These are phyloP conservation scores for Ceraclea dissimilis DNA, from an alignment of 2,888 invertebrate species.

Conservation along the genomic window DNA sequence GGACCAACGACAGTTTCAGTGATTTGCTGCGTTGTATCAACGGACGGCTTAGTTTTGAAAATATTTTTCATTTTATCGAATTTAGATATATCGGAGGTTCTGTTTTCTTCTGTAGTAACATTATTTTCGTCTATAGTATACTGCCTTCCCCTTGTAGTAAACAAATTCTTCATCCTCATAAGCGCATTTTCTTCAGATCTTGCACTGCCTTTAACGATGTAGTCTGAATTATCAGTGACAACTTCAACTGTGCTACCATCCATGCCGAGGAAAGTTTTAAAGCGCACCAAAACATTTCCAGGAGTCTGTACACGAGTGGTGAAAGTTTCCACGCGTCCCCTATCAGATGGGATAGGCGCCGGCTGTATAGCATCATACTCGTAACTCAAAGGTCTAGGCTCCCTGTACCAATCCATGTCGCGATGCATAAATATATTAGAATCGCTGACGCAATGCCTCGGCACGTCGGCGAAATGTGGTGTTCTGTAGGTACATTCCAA, in stretches of 20 bases:
- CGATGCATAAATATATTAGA: constrained; percentile 22
- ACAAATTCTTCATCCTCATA: constrained; percentile 13
- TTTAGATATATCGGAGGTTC: background rate
- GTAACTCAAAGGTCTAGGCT: constrained; percentile 10
- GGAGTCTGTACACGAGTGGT: constrained; percentile 14
- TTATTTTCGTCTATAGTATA: background rate
- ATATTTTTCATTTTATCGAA: constrained; percentile 15
- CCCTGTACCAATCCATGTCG: constrained; percentile 23
- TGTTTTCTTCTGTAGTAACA: background rate
- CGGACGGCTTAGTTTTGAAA: constrained; percentile 7
- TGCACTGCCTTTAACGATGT: background rate
- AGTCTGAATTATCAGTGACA: constrained; percentile 10
- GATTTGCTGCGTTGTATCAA: background rate
- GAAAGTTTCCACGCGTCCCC: constrained; percentile 16
- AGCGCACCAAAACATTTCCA: constrained; percentile 17
- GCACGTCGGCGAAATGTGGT: background rate
- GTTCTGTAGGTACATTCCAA: constrained; percentile 21
- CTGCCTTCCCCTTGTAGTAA: constrained; percentile 5
- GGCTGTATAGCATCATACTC: constrained; percentile 10
- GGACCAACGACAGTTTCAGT: background rate
- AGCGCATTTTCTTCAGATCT: constrained; percentile 8
- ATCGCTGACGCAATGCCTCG: constrained; percentile 23
- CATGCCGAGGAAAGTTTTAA: constrained; percentile 19
- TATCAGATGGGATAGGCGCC: constrained; percentile 9
- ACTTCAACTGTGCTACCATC: constrained; percentile 20